Percentiles rank a stretch among this genome's conserved stretches.
phyloP scores from a whole-genome alignment of 1,140 invertebrate species.

The Sesamia nonagrioides region DNA sequence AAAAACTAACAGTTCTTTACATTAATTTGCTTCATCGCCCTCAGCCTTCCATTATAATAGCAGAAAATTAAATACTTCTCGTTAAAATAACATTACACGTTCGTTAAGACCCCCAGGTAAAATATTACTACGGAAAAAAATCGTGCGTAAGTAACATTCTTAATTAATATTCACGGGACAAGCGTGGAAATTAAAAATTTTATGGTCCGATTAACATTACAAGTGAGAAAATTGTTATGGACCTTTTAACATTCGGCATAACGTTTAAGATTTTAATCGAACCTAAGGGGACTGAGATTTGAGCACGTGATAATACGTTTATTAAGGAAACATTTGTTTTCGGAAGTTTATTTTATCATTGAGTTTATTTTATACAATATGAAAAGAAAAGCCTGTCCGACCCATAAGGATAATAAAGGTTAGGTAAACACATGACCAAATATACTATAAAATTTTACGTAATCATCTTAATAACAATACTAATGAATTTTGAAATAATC shows the following conservation, averaged over 20 bases:
- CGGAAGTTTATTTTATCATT: too few species aligned
- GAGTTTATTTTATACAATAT: too few species aligned
- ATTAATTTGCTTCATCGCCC: neutral
- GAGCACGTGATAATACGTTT: neutral
- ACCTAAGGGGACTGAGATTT: neutral
- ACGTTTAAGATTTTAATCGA: constrained; percentile 43
- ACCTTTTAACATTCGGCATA: constrained; percentile 13
- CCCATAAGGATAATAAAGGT: too few species aligned
- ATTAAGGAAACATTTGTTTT: constrained; percentile 15
- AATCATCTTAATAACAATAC: too few species aligned
- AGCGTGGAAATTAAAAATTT: constrained; percentile 27
- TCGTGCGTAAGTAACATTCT: constrained; percentile 42
- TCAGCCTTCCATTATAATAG: neutral
- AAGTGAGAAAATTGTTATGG: constrained; percentile 39
- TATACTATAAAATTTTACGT: too few species aligned
- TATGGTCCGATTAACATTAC: constrained; percentile 44
- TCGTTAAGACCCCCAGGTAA: constrained; percentile 14
- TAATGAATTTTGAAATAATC: too few species aligned
- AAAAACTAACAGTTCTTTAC: neutral
- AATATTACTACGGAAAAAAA: constrained; percentile 15
- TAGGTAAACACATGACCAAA: too few species aligned
- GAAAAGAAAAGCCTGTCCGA: too few species aligned
- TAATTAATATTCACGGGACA: constrained; percentile 31
- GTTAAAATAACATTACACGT: constrained; percentile 29
- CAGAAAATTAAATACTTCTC: constrained; percentile 12